Conservation (phyloP, 2,797 vertebrate species). For the Platalea minor region DNA sequence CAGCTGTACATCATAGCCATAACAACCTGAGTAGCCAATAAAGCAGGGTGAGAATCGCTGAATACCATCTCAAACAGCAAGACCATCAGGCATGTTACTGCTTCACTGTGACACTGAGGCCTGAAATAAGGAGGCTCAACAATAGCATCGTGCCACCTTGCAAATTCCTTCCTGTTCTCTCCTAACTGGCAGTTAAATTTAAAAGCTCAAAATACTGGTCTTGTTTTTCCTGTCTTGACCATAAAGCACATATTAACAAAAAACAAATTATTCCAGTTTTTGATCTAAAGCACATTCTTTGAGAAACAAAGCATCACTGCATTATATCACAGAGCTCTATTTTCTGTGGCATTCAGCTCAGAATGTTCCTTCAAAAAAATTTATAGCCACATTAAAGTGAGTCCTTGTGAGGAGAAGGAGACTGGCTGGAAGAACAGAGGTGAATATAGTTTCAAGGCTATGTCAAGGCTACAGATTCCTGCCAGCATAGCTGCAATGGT, state of each 20-base stretch:
- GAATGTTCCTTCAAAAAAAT: constrained; percentile 30
- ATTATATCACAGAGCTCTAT: constrained; percentile 8
- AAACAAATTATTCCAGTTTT: background rate
- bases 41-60: background rate
- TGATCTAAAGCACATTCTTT: background rate
- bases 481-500: background rate
- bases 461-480: constrained; percentile 6
- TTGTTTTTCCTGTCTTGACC: background rate
- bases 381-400: constrained; percentile 34
- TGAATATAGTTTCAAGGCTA: background rate
- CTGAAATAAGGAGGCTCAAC: background rate
- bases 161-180: background rate
- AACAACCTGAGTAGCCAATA: background rate
- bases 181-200: background rate
- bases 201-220: background rate
- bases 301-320: background rate
- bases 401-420: background rate
- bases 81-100: background rate
- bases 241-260: background rate
- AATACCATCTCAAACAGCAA: background rate
- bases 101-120: background rate
- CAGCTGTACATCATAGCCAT: background rate
- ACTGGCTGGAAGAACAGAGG: background rate
- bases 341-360: constrained; percentile 18
- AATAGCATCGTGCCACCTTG: background rate